A percentile compares a stretch with the other conserved stretches of the same genome.
These are phyloP conservation scores for Sphaerophoria rueppellii DNA, from an alignment of 2,888 invertebrate species.

Conservation along the genomic window DNA sequence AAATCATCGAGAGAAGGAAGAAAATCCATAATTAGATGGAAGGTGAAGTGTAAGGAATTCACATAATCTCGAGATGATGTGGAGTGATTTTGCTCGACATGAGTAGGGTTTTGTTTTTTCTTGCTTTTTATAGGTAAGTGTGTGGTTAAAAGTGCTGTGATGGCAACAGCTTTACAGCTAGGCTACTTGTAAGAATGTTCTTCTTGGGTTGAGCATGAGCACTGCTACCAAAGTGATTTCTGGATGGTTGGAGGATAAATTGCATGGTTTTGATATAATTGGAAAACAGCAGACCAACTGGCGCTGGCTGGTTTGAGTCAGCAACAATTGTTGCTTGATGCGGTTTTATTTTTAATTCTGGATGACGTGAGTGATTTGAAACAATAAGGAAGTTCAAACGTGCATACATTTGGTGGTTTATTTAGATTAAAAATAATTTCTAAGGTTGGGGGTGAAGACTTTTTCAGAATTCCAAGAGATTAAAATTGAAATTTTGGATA, in stretches of 20 bases:
- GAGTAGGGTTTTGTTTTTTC: constrained; percentile 1
- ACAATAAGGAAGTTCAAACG: constrained; percentile 18
- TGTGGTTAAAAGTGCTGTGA: constrained; percentile 52
- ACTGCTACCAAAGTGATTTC: not conserved
- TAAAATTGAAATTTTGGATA: no score
- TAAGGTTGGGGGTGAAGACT: no score
- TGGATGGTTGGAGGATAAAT: constrained; percentile 15
- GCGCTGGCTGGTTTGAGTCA: constrained; percentile 4
- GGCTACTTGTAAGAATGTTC: constrained; percentile 25
- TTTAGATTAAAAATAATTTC: no score
- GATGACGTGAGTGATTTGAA: constrained; percentile 7
- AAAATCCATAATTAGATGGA: constrained; percentile 67
- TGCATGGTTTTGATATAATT: constrained; percentile 27
- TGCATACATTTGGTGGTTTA: not conserved
- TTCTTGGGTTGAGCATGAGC: not conserved
- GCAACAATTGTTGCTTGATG: constrained; percentile 23
- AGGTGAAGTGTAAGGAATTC: constrained; percentile 11
- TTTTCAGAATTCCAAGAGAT: no score
- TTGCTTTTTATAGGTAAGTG: constrained; percentile 7
- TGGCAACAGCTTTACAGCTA: constrained; percentile 21
- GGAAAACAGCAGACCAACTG: constrained; percentile 48
- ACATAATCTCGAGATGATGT: constrained; percentile 4
- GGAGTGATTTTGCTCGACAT: constrained; percentile 35
- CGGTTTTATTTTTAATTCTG: constrained; percentile 2
- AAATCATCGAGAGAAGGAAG: constrained; percentile 1